These are phyloP conservation scores for Manacus vitellinus DNA, from an alignment of 2,113 vertebrate genomes.

Conservation along the genomic window DNA sequence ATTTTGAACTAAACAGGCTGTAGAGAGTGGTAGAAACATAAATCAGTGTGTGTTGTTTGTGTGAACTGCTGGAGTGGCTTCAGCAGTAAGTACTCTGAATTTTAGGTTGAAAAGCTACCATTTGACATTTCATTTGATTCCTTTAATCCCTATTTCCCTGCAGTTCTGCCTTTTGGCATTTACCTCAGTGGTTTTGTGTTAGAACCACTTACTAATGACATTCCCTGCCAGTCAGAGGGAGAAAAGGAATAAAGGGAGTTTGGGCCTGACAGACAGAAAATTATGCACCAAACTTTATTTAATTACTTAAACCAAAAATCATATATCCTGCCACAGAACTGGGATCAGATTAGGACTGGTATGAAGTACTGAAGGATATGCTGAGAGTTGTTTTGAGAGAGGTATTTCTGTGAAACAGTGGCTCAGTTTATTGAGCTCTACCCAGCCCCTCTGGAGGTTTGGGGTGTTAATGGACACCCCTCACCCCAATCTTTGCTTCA, in stretches of 20 bases:
- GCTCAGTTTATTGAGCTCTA: neutral
- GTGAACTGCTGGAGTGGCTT: neutral
- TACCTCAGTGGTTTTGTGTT: neutral
- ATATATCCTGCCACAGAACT: neutral
- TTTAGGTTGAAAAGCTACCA: neutral
- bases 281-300: neutral
- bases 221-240: neutral
- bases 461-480: neutral
- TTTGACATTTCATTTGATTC: neutral
- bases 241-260: neutral
- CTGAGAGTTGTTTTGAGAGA: neutral
- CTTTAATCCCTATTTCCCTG: neutral
- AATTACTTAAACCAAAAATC: neutral
- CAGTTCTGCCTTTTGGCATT: neutral
- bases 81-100: neutral
- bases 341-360: neutral
- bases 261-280: neutral
- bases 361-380: neutral
- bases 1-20: neutral
- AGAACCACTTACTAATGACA: neutral
- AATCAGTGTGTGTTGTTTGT: neutral
- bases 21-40: neutral
- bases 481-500: neutral
- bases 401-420: neutral
- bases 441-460: neutral